phyloP scores from a whole-genome alignment of 2,113 vertebrate genomes.

The Hyaena hyaena region DNA sequence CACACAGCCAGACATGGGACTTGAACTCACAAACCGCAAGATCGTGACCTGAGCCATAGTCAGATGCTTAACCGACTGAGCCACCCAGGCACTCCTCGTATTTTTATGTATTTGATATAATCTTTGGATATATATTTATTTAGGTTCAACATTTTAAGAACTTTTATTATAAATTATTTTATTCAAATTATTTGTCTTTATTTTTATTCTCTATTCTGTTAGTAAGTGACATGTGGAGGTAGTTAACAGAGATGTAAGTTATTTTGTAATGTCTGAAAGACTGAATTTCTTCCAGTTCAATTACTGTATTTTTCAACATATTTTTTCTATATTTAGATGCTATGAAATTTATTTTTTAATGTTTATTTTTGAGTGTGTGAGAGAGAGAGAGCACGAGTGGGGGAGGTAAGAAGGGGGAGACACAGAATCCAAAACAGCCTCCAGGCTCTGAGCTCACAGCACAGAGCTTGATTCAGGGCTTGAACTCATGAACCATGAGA shows the following conservation, averaged over 20 bases:
- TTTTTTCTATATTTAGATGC: background rate
- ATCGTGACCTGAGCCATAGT: too few species aligned
- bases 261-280: background rate
- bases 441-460: too few species aligned
- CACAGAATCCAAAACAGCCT: too few species aligned
- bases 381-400: too few species aligned
- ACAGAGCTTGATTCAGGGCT: too few species aligned
- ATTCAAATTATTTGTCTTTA: background rate
- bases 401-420: too few species aligned
- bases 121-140: background rate
- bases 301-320: background rate
- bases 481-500: too few species aligned
- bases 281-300: background rate
- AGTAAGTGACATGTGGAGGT: background rate
- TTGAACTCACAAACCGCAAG: too few species aligned
- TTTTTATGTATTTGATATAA: background rate
- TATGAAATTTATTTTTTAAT: background rate
- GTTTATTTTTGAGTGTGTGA: too few species aligned
- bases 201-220: background rate
- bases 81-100: background rate
- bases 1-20: too few species aligned
- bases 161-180: background rate
- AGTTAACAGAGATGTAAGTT: background rate
- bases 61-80: too few species aligned
- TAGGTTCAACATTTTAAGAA: background rate